These are phyloP conservation scores for Anomalospiza imberbis DNA, from an alignment of 2,797 vertebrate genomes.

Conservation along the genomic window DNA sequence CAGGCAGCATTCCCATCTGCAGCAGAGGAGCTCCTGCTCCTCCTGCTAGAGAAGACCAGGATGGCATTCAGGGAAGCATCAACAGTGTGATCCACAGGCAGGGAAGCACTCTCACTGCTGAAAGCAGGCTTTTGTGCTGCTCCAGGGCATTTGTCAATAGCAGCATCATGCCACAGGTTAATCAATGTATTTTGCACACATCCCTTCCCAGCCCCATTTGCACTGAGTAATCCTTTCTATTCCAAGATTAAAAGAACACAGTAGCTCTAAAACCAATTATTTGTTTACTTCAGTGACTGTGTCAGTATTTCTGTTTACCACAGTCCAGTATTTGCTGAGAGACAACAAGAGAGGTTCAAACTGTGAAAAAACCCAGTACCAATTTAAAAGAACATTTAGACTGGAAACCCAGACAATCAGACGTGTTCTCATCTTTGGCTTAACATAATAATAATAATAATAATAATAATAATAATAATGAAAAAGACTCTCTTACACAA, in stretches of 20 bases:
- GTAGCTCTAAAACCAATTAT: not conserved
- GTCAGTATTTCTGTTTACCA: not conserved
- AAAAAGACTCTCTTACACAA: not conserved
- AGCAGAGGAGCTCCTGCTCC: not conserved
- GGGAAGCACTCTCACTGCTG: not conserved
- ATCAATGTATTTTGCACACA: not conserved
- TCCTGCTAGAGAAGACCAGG: not conserved
- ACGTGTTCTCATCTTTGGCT: not conserved
- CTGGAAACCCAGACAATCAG: not conserved
- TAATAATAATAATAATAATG: not conserved
- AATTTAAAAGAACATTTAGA: not conserved
- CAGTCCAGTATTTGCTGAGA: not conserved
- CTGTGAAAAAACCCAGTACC: not conserved
- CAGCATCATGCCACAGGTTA: not conserved
- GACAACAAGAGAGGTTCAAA: not conserved
- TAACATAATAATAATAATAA: not conserved
- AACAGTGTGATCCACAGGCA: not conserved
- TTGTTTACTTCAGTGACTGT: not conserved
- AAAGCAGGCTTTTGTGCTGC: constrained; percentile 16
- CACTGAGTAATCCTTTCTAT: not conserved
- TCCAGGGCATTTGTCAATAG: not conserved
- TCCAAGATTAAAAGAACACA: not conserved
- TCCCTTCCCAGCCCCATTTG: not conserved
- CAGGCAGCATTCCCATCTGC: not conserved
- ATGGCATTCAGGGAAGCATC: not conserved